Percentiles rank a stretch among this genome's conserved stretches.
These are phyloP conservation scores for Bradypus variegatus DNA, from an alignment of 2,797 vertebrate species.

Conservation along the genomic window DNA sequence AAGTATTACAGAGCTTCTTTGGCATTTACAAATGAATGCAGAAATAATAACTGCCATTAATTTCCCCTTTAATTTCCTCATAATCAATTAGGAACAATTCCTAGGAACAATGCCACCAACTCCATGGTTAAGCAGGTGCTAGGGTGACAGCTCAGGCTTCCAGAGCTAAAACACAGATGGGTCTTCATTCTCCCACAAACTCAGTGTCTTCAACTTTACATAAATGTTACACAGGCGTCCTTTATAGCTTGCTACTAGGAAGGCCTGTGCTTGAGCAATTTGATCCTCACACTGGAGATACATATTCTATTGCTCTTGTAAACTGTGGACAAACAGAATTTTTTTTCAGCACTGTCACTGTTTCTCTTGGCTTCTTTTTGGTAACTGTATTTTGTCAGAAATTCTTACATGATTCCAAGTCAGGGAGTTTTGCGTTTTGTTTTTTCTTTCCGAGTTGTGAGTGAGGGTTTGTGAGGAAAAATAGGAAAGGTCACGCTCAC, in stretches of 20 bases:
- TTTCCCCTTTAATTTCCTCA: neutral
- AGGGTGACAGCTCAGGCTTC: neutral
- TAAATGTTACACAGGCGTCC: neutral
- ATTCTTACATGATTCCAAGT: neutral
- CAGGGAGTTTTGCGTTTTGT: neutral
- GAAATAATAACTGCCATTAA: neutral
- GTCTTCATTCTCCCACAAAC: neutral
- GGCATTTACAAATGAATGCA: neutral
- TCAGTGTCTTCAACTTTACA: neutral
- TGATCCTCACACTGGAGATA: constrained; percentile 1
- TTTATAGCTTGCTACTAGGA: neutral
- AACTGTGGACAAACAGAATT: constrained; percentile 26
- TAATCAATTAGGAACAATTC: neutral
- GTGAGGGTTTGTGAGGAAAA: neutral
- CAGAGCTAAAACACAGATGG: neutral
- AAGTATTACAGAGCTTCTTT: neutral
- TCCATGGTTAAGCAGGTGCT: neutral
- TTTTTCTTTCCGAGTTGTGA: neutral
- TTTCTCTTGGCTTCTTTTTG: constrained; percentile 2
- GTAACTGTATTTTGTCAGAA: neutral
- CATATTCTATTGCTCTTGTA: constrained; percentile 31
- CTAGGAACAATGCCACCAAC: neutral
- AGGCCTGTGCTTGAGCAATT: neutral
- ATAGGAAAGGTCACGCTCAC: neutral
- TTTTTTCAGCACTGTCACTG: constrained; percentile 39